phyloP scores from a whole-genome alignment of 2,888 invertebrate genomes.

The Pasiphila rectangulata region DNA sequence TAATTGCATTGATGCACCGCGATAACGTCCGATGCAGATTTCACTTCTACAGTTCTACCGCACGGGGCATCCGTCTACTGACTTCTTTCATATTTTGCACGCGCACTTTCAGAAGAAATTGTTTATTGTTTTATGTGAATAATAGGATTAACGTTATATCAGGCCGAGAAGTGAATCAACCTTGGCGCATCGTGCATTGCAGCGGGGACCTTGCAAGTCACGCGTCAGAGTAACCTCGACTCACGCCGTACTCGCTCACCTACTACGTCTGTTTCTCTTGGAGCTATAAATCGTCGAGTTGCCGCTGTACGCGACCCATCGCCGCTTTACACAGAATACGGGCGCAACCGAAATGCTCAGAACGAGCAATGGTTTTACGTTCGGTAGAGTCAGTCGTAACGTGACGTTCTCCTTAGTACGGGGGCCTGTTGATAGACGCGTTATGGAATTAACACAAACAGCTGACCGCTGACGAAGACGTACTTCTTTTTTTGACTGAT shows the following conservation, averaged over 20 bases:
- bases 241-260: conserved; percentile 70
- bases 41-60: conserved; percentile 62
- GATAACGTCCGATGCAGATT: conserved; percentile 62
- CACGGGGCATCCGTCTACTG: conserved; percentile 28
- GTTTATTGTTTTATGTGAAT: conserved; percentile 24
- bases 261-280: conserved; percentile 55
- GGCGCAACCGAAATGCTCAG: not conserved
- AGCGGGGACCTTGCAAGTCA: conserved; percentile 81
- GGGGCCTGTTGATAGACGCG: conserved; percentile 71
- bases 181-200: conserved; percentile 81
- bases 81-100: conserved; percentile 4
- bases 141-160: conserved; percentile 52
- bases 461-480: conserved; percentile 72
- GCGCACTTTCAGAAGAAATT: conserved; percentile 16
- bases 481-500: conserved; percentile 70
- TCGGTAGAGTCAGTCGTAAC: conserved; percentile 23
- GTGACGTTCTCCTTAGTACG: conserved; percentile 39
- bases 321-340: conserved; percentile 35
- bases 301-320: conserved; percentile 47
- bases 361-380: conserved; percentile 44
- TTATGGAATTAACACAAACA: conserved; percentile 73
- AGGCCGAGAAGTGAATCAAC: conserved; percentile 70
- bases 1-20: conserved; percentile 60
- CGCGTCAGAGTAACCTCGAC: conserved; percentile 81
- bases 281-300: conserved; percentile 33